Conservation (phyloP, 2,888 invertebrate species). For the Caenorhabditis angaria region DNA sequence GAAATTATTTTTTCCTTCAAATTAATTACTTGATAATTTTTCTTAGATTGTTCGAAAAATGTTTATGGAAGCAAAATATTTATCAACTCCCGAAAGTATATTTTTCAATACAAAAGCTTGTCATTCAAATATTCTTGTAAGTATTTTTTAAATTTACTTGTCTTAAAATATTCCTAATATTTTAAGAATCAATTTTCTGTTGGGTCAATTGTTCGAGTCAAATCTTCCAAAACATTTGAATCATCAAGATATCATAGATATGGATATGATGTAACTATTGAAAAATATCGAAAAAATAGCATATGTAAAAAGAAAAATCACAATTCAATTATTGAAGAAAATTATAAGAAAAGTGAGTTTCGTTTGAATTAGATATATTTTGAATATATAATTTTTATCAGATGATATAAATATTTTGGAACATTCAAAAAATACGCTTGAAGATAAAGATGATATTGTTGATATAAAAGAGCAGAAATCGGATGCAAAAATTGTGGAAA, state of each 20-base stretch:
- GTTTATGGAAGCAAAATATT: slow-evolving; percentile 35
- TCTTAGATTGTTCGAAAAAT: neutral
- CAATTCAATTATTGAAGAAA: neutral
- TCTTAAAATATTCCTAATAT: neutral
- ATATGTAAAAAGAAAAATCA: neutral
- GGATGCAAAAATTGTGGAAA: neutral
- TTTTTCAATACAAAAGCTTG: slow-evolving; percentile 28
- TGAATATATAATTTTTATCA: no score
- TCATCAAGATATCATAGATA: slow-evolving; percentile 28
- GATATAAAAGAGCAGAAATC: no score
- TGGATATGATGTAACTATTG: slow-evolving; percentile 35
- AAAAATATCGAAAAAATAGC: slow-evolving; percentile 10
- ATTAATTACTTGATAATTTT: neutral
- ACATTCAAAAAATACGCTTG: neutral
- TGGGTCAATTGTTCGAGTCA: slow-evolving; percentile 23
- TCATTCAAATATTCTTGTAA: slow-evolving; percentile 24
- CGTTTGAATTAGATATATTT: neutral
- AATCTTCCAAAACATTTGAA: slow-evolving; percentile 18
- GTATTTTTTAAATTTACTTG: neutral
- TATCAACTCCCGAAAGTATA: slow-evolving; percentile 14
- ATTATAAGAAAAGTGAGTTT: neutral
- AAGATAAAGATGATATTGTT: neutral
- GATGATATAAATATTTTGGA: no score
- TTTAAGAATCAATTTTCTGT: slow-evolving; percentile 20
- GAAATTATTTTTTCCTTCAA: neutral